Percentiles rank a stretch among this genome's conserved stretches.
Conservation (phyloP, 2,113 vertebrate genomes). For the Perca schrenkii region DNA sequence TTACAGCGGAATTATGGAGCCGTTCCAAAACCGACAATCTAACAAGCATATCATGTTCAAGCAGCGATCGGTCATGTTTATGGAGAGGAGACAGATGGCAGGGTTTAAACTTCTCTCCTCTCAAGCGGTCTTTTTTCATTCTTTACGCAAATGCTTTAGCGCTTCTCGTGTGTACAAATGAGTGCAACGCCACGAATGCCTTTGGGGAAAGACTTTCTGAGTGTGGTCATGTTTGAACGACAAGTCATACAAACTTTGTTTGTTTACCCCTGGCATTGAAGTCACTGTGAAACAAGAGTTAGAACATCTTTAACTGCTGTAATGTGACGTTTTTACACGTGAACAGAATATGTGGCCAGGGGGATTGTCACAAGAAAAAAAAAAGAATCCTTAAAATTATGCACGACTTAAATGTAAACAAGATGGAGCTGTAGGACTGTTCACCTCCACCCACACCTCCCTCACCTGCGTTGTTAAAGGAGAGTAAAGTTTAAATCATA, state of each 20-base stretch:
- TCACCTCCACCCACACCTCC: too few species aligned
- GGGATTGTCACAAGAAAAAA: too few species aligned
- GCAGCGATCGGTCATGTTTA: background rate
- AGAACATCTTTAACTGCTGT: background rate
- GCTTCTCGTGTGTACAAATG: background rate
- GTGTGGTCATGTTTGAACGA: background rate
- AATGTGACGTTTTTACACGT: background rate
- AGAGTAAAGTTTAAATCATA: too few species aligned
- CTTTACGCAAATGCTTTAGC: background rate
- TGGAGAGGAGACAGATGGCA: slow-evolving; percentile 3
- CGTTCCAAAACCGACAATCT: background rate
- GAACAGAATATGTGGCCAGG: background rate
- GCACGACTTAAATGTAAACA: too few species aligned
- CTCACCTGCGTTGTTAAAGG: too few species aligned
- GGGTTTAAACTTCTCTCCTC: background rate
- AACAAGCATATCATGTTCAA: background rate
- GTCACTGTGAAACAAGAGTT: background rate
- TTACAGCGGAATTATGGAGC: background rate
- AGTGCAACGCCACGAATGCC: background rate
- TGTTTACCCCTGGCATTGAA: background rate
- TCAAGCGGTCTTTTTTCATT: background rate
- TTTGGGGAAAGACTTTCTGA: background rate
- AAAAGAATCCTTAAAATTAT: too few species aligned
- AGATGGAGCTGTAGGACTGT: too few species aligned
- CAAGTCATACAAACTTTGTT: background rate